phyloP scores from a whole-genome alignment of 2,888 invertebrate species.

The Dryobota labecula region DNA sequence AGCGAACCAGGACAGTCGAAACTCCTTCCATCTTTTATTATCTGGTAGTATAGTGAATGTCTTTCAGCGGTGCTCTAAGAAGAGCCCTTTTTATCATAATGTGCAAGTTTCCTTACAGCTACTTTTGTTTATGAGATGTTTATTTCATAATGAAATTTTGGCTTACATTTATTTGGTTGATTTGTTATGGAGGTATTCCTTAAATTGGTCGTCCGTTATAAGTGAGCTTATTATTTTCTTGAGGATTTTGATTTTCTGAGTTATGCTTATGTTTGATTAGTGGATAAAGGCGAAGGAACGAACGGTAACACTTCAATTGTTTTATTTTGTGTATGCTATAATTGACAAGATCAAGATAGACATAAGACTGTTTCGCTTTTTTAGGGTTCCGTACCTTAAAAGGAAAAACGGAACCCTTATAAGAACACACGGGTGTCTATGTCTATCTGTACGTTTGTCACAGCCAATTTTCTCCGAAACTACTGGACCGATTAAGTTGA shows the following conservation, averaged over 20 bases:
- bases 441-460: too few relatives aligned
- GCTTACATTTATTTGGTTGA: constrained; percentile 43
- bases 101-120: constrained; percentile 56
- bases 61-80: constrained; percentile 54
- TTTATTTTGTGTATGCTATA: too few relatives aligned
- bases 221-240: constrained; percentile 36
- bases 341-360: too few relatives aligned
- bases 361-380: too few relatives aligned
- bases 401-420: too few relatives aligned
- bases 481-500: too few relatives aligned
- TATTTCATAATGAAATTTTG: constrained; percentile 55
- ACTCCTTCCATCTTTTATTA: constrained; percentile 72
- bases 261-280: constrained; percentile 5
- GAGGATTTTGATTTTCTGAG: constrained; percentile 13
- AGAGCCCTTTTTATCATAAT: constrained; percentile 67
- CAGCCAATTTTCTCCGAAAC: too few relatives aligned
- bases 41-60: constrained; percentile 61
- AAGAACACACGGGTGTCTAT: too few relatives aligned
- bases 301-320: too few relatives aligned
- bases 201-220: constrained; percentile 33
- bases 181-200: constrained; percentile 29
- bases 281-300: neutral
- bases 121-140: constrained; percentile 53
- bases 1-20: constrained; percentile 67
- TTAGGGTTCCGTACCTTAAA: too few relatives aligned